Base-by-base conservation (phyloP, 2,113 vertebrate species). In the Scatophagus argus region DNA sequence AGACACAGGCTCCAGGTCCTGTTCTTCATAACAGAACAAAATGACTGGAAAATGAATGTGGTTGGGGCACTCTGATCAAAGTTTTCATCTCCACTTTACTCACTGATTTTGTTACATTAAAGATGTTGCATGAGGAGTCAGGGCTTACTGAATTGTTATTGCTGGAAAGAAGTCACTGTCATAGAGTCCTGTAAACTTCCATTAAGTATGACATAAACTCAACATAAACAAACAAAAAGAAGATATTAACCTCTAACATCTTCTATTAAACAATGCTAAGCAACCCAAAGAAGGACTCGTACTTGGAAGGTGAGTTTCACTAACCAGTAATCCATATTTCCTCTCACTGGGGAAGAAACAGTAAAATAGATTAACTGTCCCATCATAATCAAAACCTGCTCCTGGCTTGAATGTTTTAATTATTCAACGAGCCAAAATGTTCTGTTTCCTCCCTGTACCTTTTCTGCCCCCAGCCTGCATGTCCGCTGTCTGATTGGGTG, bases 381-480 rank as follows among this genome's bases (percentile, higher is more conserved):
- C 12, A 25, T 79, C 70, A 62, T 87, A 74, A 92, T 85, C 72
- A 81, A 81, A 87, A 62, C 66, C n/a, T 2, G 52, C 82, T 89
- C 68, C 65, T 55, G 75, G 86, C 87, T 74, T 47, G 10, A 81
- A 75, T 16, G 8, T 79, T 88, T 92, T 91, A 92, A 93, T 93
- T 89, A 90, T 84, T 81, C 8, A 43, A 69, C 32, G 60, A 66
- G 70, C 46, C 46, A 69, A 83, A 79, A 88, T 78, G 63, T 77
- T 89, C 68, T 17, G 65, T 83, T 91, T 87, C 78, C 43, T 85
- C 55, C 49, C 32, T 19, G 61, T 77, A 80, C 74, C 77, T 84
- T 84, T 74, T 47, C 65, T 67, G 21, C 43, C 79, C 59, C 62
- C 32, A 49, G 64, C 55, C 60, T 65, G 32, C 78, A 25, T 39